Conservation (phyloP, 2,797 vertebrate genomes). For the Muscicapa striata region DNA sequence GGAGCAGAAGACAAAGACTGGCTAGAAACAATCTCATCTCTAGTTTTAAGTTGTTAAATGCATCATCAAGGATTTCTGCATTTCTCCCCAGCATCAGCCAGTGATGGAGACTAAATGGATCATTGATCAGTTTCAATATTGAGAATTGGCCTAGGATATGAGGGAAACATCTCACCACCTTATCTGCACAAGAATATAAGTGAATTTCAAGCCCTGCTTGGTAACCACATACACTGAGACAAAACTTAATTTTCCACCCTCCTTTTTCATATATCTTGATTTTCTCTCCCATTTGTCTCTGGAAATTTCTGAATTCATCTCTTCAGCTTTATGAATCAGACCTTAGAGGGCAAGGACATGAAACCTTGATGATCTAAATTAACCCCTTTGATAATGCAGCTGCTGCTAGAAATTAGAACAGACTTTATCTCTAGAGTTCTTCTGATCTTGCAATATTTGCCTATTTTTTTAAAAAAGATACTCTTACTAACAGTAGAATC, state of each 20-base stretch:
- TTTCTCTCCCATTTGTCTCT: conserved; percentile 59
- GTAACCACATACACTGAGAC: conserved; percentile 49
- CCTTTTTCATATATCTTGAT: conserved; percentile 60
- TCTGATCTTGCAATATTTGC: conserved; percentile 7
- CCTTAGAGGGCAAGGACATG: conserved; percentile 54
- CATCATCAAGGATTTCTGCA: background rate
- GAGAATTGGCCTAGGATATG: background rate
- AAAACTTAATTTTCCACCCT: conserved; percentile 56
- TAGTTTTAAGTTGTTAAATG: background rate
- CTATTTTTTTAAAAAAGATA: background rate
- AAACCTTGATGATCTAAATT: conserved; percentile 56
- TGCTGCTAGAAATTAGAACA: conserved; percentile 46
- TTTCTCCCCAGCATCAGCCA: background rate
- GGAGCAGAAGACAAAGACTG: conserved; percentile 4
- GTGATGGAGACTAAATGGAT: background rate
- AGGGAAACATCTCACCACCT: conserved; percentile 40
- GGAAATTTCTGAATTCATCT: conserved; percentile 57
- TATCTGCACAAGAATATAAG: conserved; percentile 18
- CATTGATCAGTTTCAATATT: conserved; percentile 15
- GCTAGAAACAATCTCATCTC: background rate
- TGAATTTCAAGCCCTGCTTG: conserved; percentile 62
- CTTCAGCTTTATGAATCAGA: conserved; percentile 58
- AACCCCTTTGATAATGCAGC: conserved; percentile 53
- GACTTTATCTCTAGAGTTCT: background rate
- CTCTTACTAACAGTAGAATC: conserved; percentile 9